Percentiles rank a stretch among this genome's conserved stretches.
Evolutionary conservation across 1,140 invertebrate species (phyloP).

Genomic region (Sitophilus oryzae): DNA sequence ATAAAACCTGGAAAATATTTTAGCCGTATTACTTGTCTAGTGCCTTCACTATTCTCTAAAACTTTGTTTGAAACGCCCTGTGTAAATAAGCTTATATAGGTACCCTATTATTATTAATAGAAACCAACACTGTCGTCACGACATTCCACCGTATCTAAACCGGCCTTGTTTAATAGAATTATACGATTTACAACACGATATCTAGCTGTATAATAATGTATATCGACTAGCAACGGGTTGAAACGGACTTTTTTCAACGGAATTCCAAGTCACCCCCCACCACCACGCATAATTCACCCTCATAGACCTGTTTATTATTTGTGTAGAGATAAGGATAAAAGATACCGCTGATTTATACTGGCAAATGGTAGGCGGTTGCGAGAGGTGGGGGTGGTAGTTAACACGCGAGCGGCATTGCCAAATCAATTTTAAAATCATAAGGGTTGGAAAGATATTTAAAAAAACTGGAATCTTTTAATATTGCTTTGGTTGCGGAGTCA

Average conservation of each 20-base stretch:
- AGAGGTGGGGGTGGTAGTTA: slow-evolving; percentile 13
- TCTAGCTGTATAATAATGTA: slow-evolving; percentile 31
- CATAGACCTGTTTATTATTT: slow-evolving; percentile 40
- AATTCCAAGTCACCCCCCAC: slow-evolving; percentile 28
- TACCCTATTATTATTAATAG: too few species aligned
- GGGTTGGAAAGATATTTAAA: too few species aligned
- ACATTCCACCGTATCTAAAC: slow-evolving; percentile 35
- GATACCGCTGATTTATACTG: slow-evolving; percentile 35
- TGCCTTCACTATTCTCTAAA: too few species aligned
- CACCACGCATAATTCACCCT: slow-evolving; percentile 31
- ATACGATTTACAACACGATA: slow-evolving; percentile 39
- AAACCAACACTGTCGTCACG: too few species aligned
- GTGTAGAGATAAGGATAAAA: slow-evolving; percentile 32
- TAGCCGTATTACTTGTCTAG: too few species aligned
- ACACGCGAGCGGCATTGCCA: slow-evolving; percentile 24
- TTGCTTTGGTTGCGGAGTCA: too few species aligned
- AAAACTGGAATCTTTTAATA: too few species aligned
- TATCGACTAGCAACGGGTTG: too few species aligned
- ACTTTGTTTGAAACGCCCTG: too few species aligned
- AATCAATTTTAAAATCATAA: too few species aligned
- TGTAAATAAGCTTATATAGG: too few species aligned
- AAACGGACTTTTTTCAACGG: slow-evolving; percentile 26
- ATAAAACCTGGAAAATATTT: too few species aligned
- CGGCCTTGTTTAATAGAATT: slow-evolving; percentile 38
- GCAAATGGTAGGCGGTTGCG: slow-evolving; percentile 17